Percentiles rank a stretch among this genome's conserved stretches.
Conservation (phyloP, 2,888 invertebrate species). For the Hyalella azteca region DNA sequence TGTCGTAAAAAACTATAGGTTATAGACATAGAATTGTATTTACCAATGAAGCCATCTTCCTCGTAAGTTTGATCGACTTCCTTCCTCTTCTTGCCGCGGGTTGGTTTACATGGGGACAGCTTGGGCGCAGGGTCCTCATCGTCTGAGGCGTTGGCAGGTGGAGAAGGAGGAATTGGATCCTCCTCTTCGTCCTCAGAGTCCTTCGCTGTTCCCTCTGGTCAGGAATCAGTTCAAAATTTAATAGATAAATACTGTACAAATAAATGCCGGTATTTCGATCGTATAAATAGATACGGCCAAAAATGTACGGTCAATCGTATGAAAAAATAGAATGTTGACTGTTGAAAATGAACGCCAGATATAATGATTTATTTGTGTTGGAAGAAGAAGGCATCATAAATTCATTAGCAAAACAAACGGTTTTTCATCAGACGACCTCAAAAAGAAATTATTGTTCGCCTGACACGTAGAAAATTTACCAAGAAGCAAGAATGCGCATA, state of each 20-base stretch:
- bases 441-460: too few relatives aligned
- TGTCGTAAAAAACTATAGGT: too few relatives aligned
- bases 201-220: neutral
- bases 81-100: constrained; percentile 13
- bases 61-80: neutral
- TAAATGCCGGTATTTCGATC: neutral
- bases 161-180: constrained; percentile 10
- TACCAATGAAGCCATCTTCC: constrained; percentile 11
- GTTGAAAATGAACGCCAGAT: neutral
- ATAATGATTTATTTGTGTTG: too few relatives aligned
- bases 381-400: too few relatives aligned
- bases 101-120: neutral
- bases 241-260: neutral
- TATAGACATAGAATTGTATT: too few relatives aligned
- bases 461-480: too few relatives aligned
- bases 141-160: neutral
- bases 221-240: too few relatives aligned
- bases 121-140: constrained; percentile 1
- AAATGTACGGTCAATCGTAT: too few relatives aligned
- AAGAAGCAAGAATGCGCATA: too few relatives aligned
- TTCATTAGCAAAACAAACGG: too few relatives aligned
- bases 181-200: neutral
- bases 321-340: neutral
- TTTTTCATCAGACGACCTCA: too few relatives aligned
- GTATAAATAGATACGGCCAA: neutral